Percentiles rank a stretch among this genome's conserved stretches.
Evolutionary conservation across 2,113 vertebrate species (phyloP).

Genomic region (Cyanoramphus novaezelandiae): DNA sequence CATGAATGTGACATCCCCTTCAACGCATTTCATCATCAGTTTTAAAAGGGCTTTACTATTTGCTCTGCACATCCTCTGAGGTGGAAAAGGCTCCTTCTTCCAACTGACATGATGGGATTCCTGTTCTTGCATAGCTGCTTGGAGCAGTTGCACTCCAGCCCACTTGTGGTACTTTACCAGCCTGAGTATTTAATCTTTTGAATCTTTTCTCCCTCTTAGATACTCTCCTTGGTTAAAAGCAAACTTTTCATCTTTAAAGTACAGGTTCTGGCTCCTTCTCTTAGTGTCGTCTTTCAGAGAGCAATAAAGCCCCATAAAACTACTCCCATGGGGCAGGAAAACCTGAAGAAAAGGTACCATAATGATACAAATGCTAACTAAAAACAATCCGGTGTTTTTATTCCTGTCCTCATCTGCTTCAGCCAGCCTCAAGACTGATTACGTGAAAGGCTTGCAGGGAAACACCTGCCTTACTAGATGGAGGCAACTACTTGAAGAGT

Average conservation of each 20-base stretch:
- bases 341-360: not conserved
- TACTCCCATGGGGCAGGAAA: not conserved
- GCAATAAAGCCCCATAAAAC: not conserved
- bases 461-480: not conserved
- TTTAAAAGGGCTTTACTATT: not conserved
- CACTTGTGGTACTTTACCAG: not conserved
- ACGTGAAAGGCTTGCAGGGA: not conserved
- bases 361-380: not conserved
- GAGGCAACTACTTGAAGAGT: not conserved
- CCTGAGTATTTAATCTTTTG: not conserved
- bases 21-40: not conserved
- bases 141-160: not conserved
- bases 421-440: not conserved
- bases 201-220: not conserved
- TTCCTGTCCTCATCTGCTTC: not conserved
- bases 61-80: not conserved
- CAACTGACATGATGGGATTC: not conserved
- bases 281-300: not conserved
- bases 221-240: not conserved
- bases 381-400: not conserved
- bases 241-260: not conserved
- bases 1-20: not conserved
- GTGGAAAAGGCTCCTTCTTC: not conserved
- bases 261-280: not conserved
- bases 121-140: not conserved